Base-by-base conservation (phyloP, 2,113 vertebrate genomes). In the Beaufortia kweichowensis region DNA sequence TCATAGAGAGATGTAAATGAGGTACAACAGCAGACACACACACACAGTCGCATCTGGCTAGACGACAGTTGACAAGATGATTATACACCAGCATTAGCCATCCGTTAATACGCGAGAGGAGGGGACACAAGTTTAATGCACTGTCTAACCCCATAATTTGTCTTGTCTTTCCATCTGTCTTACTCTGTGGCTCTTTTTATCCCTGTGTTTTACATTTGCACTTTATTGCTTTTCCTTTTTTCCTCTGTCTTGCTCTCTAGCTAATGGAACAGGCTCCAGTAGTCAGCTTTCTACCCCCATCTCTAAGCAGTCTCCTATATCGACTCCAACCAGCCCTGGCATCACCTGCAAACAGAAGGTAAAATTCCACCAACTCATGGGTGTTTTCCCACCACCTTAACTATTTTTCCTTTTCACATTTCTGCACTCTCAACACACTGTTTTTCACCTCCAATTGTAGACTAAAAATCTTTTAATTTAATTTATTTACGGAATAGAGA, bases 291-390 rank as follows among this genome's bases (percentile, higher is more conserved):
- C 97, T 86, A 99, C 97, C 75, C 97, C 97, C 74, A 95, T 97
- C 85, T 98, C 97, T 86, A 98, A 99, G 92, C 96, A 98, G 91
- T 99, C 97, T 79, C 96, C 97, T 17, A 97, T 97, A 89, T 99
- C 97, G 84, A 96, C 95, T 72, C 97, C 97, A 12, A 97, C 95
- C 87, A 99, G 96, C 83, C 97, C 97, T 63, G 96, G 94, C 70
- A 95, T 91, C 86, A 93, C 93, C 88, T 95, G 94, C 86, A 98
- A 98, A 93, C 96, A 98, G 93, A 99, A 99, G 96, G 96, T 98
- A 96, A 92, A 90, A 1, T 87, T 75, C 35, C 57, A 53, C 24
- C 60, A 23, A 26, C 15, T n/a, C n/a, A n/a, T n/a, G n/a, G n/a
- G n/a, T n/a, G n/a, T n/a, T 4, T 55, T 60, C 5, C 26, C 4